Conservation (phyloP, 1,140 invertebrate species). For the Pogonomyrmex barbatus region DNA sequence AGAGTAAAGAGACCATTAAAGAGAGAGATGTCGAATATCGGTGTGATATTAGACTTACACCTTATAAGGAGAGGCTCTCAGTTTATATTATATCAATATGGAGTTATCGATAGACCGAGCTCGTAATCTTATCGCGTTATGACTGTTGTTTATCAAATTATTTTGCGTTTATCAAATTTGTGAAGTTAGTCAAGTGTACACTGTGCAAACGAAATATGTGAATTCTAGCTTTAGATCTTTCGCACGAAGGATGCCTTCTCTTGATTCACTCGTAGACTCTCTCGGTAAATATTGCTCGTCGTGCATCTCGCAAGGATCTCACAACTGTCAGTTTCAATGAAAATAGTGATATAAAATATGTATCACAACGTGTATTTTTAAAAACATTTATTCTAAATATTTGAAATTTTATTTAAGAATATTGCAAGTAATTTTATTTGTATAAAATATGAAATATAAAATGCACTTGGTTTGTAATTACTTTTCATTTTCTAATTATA, state of each 20-base stretch:
- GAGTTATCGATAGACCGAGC: constrained; percentile 43
- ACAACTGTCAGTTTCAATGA: constrained; percentile 2
- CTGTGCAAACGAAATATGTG: neutral
- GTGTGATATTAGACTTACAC: neutral
- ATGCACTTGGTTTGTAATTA: neutral
- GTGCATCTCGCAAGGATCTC: neutral
- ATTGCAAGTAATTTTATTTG: neutral
- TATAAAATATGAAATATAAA: neutral
- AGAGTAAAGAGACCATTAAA: neutral
- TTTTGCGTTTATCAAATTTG: constrained; percentile 32
- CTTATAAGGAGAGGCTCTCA: constrained; percentile 52
- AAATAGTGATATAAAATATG: neutral
- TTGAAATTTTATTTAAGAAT: neutral
- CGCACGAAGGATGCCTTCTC: constrained; percentile 6
- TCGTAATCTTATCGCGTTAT: constrained; percentile 70
- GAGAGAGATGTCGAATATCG: neutral
- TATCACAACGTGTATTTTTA: neutral
- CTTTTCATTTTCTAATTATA: neutral
- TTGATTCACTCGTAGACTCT: neutral
- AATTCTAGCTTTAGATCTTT: neutral
- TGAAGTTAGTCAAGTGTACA: constrained; percentile 52
- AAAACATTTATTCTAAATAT: neutral
- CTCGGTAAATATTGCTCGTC: constrained; percentile 47
- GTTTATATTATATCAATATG: constrained; percentile 36
- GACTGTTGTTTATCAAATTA: neutral